Percentiles rank a stretch among this genome's conserved stretches.
phyloP scores from a whole-genome alignment of 2,888 invertebrate genomes.

The Itoplectis maculator region DNA sequence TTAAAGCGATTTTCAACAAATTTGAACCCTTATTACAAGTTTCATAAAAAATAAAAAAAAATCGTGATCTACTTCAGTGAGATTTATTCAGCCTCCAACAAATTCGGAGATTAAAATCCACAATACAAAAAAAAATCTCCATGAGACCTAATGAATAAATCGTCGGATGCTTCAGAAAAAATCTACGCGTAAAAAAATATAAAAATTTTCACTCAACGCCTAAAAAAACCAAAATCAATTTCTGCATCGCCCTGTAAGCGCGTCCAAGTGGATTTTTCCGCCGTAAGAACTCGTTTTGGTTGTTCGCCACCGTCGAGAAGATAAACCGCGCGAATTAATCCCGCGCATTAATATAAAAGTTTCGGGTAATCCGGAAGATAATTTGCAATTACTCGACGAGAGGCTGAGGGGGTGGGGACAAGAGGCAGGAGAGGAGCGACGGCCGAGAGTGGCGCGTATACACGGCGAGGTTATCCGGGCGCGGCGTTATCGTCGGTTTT shows the following conservation, averaged over 20 bases:
- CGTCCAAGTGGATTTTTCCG: neutral
- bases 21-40: no score
- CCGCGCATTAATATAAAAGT: conserved; percentile 38
- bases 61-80: no score
- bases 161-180: neutral
- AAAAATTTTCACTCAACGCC: neutral
- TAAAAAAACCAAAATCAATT: neutral
- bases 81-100: no score
- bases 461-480: neutral
- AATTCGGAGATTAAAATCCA: no score
- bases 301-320: conserved; percentile 5
- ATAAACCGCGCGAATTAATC: conserved; percentile 46
- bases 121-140: no score
- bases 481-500: conserved; percentile 23
- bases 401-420: neutral
- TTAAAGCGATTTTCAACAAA: no score
- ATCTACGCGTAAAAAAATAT: no score
- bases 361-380: conserved; percentile 39
- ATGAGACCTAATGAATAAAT: no score
- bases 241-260: neutral
- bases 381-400: conserved; percentile 48
- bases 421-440: neutral
- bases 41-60: no score
- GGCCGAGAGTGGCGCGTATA: no score
- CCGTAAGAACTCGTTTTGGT: neutral